These are phyloP conservation scores for Alectura lathami DNA, from an alignment of 2,113 vertebrate genomes.

Conservation along the genomic window DNA sequence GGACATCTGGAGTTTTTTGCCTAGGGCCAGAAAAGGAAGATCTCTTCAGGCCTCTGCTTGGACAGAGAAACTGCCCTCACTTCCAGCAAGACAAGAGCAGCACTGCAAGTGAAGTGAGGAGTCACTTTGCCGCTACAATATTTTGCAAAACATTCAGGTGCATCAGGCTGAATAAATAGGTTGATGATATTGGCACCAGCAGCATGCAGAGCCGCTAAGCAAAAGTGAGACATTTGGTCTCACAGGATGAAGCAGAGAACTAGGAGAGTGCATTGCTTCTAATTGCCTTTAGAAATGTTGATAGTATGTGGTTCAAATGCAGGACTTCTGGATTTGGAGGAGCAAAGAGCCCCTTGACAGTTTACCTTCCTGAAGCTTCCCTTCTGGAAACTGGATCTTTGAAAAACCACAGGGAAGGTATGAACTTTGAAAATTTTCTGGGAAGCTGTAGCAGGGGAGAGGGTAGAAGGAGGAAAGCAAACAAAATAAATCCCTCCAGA, in stretches of 20 bases:
- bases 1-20: background rate
- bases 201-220: background rate
- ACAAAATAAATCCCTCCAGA: background rate
- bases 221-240: background rate
- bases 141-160: background rate
- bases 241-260: background rate
- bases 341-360: background rate
- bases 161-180: background rate
- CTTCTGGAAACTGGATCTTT: background rate
- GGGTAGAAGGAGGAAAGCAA: background rate
- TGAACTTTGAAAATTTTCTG: background rate
- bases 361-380: background rate
- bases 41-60: background rate
- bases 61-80: fast-evolving
- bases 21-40: background rate
- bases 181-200: background rate
- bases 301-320: background rate
- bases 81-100: background rate
- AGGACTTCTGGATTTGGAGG: background rate
- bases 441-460: background rate
- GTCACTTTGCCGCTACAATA: background rate
- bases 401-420: background rate
- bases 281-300: background rate
- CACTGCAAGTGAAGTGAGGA: background rate
- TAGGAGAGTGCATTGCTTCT: background rate